Evolutionary conservation across 2,888 invertebrate genomes (phyloP).

Genomic region (Idaea aversata): DNA sequence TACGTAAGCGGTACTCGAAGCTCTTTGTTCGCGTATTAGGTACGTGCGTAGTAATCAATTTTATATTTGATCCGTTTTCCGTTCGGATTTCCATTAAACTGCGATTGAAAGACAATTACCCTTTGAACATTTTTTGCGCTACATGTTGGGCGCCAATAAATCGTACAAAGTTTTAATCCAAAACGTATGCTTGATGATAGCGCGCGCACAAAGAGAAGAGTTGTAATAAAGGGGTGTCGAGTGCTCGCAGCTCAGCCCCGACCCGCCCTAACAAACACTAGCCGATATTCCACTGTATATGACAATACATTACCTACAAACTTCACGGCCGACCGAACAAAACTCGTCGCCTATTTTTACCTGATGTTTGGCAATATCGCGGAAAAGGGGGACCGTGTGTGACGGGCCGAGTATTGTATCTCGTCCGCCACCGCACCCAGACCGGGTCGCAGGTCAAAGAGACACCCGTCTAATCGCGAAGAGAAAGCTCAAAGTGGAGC

Average conservation of each 20-base stretch:
- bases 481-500: slow-evolving; percentile 73
- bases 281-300: slow-evolving; percentile 22
- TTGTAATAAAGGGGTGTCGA: slow-evolving; percentile 75
- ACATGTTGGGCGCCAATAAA: slow-evolving; percentile 58
- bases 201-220: slow-evolving; percentile 64
- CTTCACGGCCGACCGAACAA: slow-evolving; percentile 21
- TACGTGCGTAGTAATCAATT: slow-evolving; percentile 14
- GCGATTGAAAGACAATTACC: slow-evolving; percentile 20
- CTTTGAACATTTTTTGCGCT: slow-evolving; percentile 32
- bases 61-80: slow-evolving; percentile 12
- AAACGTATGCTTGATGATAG: slow-evolving; percentile 64
- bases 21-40: not conserved
- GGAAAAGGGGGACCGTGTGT: slow-evolving; percentile 10
- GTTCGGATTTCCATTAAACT: slow-evolving; percentile 16
- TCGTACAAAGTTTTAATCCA: slow-evolving; percentile 66
- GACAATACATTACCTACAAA: slow-evolving; percentile 19
- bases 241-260: slow-evolving; percentile 49
- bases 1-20: slow-evolving; percentile 17
- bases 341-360: slow-evolving; percentile 9
- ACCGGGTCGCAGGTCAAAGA: slow-evolving; percentile 51
- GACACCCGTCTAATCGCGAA: slow-evolving; percentile 65
- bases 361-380: slow-evolving; percentile 6
- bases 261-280: slow-evolving; percentile 21
- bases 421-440: slow-evolving; percentile 22
- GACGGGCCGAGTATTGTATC: slow-evolving; percentile 9